These are phyloP conservation scores for Oceanodroma leucorhoa DNA, from an alignment of 2,797 vertebrate genomes.

Conservation along the genomic window DNA sequence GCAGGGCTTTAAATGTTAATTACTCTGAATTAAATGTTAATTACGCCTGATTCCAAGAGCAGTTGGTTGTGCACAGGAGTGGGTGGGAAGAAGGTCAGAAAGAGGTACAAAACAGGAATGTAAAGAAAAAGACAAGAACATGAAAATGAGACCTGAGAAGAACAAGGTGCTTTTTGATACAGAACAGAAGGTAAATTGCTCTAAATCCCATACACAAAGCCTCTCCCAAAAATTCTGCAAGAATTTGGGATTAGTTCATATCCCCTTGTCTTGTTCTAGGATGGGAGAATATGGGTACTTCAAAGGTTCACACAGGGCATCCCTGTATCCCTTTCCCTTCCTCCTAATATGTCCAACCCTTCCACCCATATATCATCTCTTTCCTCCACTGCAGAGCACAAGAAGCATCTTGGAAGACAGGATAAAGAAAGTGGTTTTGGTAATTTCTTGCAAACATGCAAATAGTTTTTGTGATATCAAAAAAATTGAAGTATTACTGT, in stretches of 20 bases:
- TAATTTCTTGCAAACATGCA: neutral
- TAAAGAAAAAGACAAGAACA: neutral
- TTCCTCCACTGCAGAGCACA: neutral
- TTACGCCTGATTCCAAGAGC: neutral
- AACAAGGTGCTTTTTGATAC: neutral
- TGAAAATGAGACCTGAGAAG: neutral
- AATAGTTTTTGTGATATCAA: neutral
- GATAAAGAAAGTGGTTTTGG: neutral
- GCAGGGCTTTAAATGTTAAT: neutral
- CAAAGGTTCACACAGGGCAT: neutral
- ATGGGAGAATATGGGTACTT: neutral
- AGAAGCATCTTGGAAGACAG: neutral
- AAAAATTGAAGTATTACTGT: neutral
- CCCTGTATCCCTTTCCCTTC: neutral
- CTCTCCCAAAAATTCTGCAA: neutral
- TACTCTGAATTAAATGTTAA: neutral
- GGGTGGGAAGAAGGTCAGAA: neutral
- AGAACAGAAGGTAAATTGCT: neutral
- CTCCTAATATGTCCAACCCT: neutral
- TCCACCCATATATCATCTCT: accelerated
- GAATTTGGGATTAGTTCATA: neutral
- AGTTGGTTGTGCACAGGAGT: neutral
- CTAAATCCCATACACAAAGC: neutral
- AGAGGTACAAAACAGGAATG: neutral
- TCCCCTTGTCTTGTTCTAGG: neutral